Evolutionary conservation across 2,888 invertebrate species (phyloP).

Genomic region (Gastracanthus pulcherrimus): DNA sequence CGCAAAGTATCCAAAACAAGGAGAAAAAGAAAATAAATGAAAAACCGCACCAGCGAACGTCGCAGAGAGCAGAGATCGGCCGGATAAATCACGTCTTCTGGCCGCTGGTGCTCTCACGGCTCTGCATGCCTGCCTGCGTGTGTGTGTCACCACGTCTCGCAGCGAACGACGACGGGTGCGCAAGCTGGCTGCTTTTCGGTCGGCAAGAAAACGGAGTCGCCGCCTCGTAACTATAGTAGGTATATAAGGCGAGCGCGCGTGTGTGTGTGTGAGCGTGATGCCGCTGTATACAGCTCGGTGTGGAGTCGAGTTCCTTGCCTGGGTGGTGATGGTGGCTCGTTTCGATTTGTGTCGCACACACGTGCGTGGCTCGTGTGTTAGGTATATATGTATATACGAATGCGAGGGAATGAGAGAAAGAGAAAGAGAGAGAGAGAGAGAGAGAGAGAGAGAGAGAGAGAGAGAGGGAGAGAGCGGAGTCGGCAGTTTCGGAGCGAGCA

Average conservation of each 20-base stretch:
- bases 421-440: neutral
- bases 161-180: neutral
- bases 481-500: constrained; percentile 2
- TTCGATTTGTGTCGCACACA: constrained; percentile 22
- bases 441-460: constrained; percentile 12
- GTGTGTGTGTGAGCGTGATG: neutral
- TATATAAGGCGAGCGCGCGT: no score
- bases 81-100: constrained; percentile 33
- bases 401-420: neutral
- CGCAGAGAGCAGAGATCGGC: neutral
- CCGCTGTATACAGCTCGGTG: neutral
- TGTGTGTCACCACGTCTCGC: constrained; percentile 35
- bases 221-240: no score
- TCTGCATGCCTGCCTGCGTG: no score
- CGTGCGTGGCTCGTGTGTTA: neutral
- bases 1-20: neutral
- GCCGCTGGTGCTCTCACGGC: no score
- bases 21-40: neutral
- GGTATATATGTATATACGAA: neutral
- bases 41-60: no score
- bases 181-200: constrained; percentile 18
- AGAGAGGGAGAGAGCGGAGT: neutral
- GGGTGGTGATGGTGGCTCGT: neutral
- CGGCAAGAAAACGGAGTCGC: constrained; percentile 26
- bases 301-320: constrained; percentile 4